Base-by-base conservation (phyloP, 2,888 invertebrate genomes). In the Baccha elongata region DNA sequence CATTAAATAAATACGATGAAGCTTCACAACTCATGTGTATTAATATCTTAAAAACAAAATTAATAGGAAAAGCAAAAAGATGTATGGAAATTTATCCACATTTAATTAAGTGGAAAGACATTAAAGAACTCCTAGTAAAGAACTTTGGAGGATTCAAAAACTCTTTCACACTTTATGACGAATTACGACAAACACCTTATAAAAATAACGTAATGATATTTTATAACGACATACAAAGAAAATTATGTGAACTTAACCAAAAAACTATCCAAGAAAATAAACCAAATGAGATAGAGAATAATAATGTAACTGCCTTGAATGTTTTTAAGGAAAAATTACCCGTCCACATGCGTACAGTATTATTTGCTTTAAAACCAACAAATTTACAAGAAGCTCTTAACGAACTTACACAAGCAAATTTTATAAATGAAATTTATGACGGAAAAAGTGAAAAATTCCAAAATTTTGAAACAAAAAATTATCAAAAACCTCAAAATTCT, bases 241-340 rank as follows among this genome's bases (percentile, higher is more conserved):
- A 13, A 10, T 15, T 58, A 13, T 42, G 40, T 42, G 42, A 60
- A 11, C 15, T 26, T 8, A 60, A 60, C 23, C 26, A 60, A 17
- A 42, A 42, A 26, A 42, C 26, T 15, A 13, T 29, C 1, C 44
- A 60, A 17, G 42, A 60, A 44, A 13, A 44, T 3, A 29, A 44
- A 29, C 3, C 11, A 11, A 5, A 10, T 35, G 52, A 52, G 1
- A 15, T 32, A 10, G 3, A 6, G 1, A 8, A 60, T n/a, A 60
- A 42, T 17, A 42, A 6, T 6, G 11, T 37, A 37, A 37, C 37
- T 6, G 55, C 37, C 3, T 37, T 37, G n/a, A n/a, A 40, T 1
- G 13, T 6, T 23, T 13, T 55, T 21, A 55, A n/a, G 37, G 44
- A 44, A 37, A 8, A 23, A 26, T 13, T 17, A 26, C 48, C 17